Percentiles rank a stretch among this genome's conserved stretches.
Conservation (phyloP, 2,888 invertebrate species). For the Rhynchonema sp. region DNA sequence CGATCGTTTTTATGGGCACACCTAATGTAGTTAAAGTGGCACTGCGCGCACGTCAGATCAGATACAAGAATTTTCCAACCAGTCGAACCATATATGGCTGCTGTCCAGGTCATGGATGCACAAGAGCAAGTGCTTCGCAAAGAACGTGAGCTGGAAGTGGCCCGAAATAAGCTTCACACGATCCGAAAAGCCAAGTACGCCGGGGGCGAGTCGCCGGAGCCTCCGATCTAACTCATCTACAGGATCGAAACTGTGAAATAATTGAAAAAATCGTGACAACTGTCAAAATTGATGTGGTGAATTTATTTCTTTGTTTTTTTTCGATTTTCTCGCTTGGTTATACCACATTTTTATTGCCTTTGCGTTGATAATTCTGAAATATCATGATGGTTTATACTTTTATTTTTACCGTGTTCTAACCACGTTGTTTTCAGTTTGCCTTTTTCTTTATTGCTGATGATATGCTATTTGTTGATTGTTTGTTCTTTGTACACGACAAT, state of each 20-base stretch:
- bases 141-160: conserved; percentile 78
- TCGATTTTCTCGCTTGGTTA: not conserved
- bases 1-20: not conserved
- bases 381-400: not conserved
- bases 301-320: not conserved
- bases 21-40: no score
- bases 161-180: conserved; percentile 65
- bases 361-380: not conserved
- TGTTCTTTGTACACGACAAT: no score
- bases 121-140: conserved; percentile 58
- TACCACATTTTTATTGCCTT: not conserved
- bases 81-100: no score
- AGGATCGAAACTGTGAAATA: not conserved
- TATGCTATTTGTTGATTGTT: no score
- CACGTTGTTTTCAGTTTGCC: not conserved
- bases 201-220: not conserved
- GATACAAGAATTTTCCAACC: no score
- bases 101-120: conserved; percentile 28
- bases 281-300: not conserved
- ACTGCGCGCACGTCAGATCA: no score
- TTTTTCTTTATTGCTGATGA: no score
- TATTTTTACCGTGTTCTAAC: not conserved
- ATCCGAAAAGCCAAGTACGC: conserved; percentile 79
- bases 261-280: not conserved
- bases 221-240: not conserved